Evolutionary conservation across 2,888 invertebrate species (phyloP).

Genomic region (Hipparchia semele): DNA sequence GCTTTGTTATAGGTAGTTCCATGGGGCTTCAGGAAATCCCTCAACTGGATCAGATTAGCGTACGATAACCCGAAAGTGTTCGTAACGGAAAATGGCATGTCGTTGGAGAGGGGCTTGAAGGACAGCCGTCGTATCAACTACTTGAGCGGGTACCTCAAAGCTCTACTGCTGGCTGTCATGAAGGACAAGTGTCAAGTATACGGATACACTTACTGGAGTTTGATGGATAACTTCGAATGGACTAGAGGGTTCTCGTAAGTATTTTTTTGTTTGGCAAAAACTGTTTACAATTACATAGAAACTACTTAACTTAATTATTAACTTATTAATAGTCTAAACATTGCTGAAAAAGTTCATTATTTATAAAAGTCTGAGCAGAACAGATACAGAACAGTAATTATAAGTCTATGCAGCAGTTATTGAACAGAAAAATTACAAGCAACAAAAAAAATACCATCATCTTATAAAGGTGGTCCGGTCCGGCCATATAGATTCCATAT

Average conservation of each 20-base stretch:
- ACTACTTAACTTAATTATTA: no score
- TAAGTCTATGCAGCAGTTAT: no score
- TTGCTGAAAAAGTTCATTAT: no score
- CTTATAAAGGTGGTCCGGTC: no score
- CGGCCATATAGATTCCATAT: no score
- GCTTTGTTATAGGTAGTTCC: slow-evolving; percentile 80
- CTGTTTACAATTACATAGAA: no score
- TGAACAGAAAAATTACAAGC: no score
- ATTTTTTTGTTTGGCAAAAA: not conserved
- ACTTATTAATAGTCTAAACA: no score
- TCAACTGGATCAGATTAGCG: slow-evolving; percentile 84
- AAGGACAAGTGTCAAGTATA: slow-evolving; percentile 83
- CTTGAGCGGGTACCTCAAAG: slow-evolving; percentile 74
- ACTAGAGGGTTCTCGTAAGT: slow-evolving; percentile 86
- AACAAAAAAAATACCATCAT: no score
- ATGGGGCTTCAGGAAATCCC: slow-evolving; percentile 84
- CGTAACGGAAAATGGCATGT: slow-evolving; percentile 85
- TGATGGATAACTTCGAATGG: slow-evolving; percentile 94
- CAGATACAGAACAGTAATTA: no score
- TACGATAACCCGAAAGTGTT: slow-evolving; percentile 83
- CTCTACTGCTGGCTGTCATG: slow-evolving; percentile 71
- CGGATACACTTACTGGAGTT: slow-evolving; percentile 90
- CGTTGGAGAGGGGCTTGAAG: slow-evolving; percentile 68
- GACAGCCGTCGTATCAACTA: slow-evolving; percentile 79
- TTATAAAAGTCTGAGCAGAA: no score